A percentile compares a stretch with the other conserved stretches of the same genome.
Conservation (phyloP, 1,140 invertebrate species). For the Danaus melanippus region DNA sequence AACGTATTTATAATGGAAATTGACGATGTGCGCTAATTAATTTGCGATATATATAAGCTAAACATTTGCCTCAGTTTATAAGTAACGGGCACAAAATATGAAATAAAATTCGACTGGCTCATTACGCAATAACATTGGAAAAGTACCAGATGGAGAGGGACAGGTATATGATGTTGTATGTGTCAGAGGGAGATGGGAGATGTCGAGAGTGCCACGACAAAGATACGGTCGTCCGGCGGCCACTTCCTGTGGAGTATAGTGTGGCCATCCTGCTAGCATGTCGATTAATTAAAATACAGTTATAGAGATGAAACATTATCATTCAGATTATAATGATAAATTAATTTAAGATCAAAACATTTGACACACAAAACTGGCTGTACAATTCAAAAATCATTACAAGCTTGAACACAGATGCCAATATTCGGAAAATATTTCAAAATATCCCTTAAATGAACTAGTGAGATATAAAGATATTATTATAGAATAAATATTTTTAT, state of each 20-base stretch:
- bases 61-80: too few species aligned
- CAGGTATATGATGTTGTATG: conserved; percentile 21
- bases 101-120: conserved; percentile 59
- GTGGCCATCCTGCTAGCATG: conserved; percentile 25
- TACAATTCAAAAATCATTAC: not conserved
- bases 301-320: not conserved
- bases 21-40: too few species aligned
- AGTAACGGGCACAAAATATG: conserved; percentile 51
- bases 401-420: not conserved
- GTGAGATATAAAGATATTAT: too few species aligned
- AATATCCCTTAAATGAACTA: too few species aligned
- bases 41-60: too few species aligned
- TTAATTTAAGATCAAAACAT: not conserved
- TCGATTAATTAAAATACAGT: conserved; percentile 18
- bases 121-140: conserved; percentile 57
- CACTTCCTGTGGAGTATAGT: conserved; percentile 53
- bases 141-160: conserved; percentile 39
- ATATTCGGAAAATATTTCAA: too few species aligned
- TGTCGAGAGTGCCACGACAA: conserved; percentile 42
- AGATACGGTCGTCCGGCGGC: conserved; percentile 64
- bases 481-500: too few species aligned
- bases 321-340: not conserved
- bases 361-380: not conserved
- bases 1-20: too few species aligned
- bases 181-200: conserved; percentile 34